Conservation (phyloP, 2,113 vertebrate species). For the Clarias batrachus region DNA sequence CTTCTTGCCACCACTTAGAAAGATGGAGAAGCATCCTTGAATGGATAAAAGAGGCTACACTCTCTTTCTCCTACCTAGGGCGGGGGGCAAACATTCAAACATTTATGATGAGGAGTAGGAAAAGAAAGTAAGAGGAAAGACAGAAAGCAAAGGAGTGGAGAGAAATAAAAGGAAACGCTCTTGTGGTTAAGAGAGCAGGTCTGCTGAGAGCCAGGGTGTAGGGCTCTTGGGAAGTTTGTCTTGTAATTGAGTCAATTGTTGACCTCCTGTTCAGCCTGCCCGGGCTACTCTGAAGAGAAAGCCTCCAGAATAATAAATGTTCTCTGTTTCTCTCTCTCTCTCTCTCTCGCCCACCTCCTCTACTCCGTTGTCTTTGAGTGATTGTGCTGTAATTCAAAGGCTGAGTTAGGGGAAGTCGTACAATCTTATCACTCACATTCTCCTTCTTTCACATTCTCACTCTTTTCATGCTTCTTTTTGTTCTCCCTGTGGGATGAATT, state of each 20-base stretch:
- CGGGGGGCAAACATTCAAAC: conserved; percentile 78
- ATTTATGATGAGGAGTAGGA: conserved; percentile 64
- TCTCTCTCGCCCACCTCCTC: conserved; percentile 52
- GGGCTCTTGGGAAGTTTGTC: conserved; percentile 81
- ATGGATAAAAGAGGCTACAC: conserved; percentile 72
- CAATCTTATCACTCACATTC: conserved; percentile 72
- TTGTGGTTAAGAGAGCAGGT: conserved; percentile 66
- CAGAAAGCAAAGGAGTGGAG: conserved; percentile 51
- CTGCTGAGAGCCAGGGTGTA: conserved; percentile 71
- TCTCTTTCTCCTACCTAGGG: conserved; percentile 70
- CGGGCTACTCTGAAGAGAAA: conserved; percentile 62
- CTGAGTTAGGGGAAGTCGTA: conserved; percentile 69
- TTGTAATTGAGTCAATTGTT: conserved; percentile 88
- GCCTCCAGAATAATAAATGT: conserved; percentile 70
- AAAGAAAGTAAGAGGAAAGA: conserved; percentile 54
- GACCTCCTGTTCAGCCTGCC: conserved; percentile 75
- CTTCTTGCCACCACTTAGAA: conserved; percentile 47
- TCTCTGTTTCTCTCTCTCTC: conserved; percentile 54
- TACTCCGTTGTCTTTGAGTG: conserved; percentile 63
- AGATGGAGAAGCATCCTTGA: conserved; percentile 60
- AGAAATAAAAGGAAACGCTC: conserved; percentile 56
- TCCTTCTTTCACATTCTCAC: conserved; percentile 46
- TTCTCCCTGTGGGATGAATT: conserved; percentile 80
- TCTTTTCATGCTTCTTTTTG: conserved; percentile 74
- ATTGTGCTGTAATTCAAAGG: conserved; percentile 74